Evolutionary conservation across 2,888 invertebrate species (phyloP).

Genomic region (Luperina testacea): DNA sequence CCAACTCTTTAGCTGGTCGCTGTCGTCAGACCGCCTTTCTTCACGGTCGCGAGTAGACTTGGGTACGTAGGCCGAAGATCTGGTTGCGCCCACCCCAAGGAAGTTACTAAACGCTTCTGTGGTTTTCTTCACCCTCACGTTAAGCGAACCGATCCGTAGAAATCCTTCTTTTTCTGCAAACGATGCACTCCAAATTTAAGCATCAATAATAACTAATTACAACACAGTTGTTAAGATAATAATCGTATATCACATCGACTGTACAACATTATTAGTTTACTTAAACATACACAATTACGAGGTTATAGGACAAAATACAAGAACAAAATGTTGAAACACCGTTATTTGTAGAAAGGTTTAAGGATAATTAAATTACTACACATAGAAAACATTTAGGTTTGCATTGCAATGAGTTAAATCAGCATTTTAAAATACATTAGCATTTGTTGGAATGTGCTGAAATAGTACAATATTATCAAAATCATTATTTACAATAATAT

Average conservation of each 20-base stretch:
- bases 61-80: slow-evolving; percentile 86
- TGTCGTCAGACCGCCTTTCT: slow-evolving; percentile 81
- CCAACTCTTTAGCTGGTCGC: slow-evolving; percentile 95
- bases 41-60: slow-evolving; percentile 81
- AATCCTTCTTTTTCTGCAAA: slow-evolving; percentile 96
- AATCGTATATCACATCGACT: not conserved
- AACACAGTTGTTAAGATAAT: not conserved
- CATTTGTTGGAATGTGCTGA: not conserved
- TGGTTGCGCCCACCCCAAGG: slow-evolving; percentile 93
- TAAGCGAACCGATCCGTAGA: slow-evolving; percentile 97
- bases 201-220: not conserved
- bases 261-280: slow-evolving; percentile 10
- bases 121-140: slow-evolving; percentile 97
- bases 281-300: not conserved
- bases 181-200: slow-evolving; percentile 26
- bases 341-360: slow-evolving; percentile 2
- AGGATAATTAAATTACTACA: not conserved
- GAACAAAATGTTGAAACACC: not conserved
- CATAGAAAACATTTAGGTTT: not conserved
- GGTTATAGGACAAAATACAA: slow-evolving; percentile 6
- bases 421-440: not conserved
- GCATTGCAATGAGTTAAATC: not conserved
- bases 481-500: slow-evolving; percentile 13
- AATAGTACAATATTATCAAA: not conserved
- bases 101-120: slow-evolving; percentile 98